Conservation (phyloP, 1,140 invertebrate species). For the Lethrus apterus region DNA sequence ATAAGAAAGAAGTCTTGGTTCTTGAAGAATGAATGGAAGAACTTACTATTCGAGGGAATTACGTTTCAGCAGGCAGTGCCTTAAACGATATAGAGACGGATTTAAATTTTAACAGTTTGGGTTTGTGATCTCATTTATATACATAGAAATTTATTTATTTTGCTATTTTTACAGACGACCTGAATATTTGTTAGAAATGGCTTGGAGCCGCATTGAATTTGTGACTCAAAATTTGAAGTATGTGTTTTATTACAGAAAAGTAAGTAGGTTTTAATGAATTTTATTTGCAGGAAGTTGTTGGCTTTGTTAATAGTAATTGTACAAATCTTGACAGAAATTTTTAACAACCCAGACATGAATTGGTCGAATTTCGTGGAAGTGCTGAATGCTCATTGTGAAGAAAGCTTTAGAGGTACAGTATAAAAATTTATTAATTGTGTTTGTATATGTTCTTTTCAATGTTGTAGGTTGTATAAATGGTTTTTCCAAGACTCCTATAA, state of each 20-base stretch:
- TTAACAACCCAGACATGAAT: conserved; percentile 66
- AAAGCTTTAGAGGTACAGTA: conserved; percentile 63
- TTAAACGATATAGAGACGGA: conserved; percentile 34
- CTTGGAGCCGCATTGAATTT: conserved; percentile 40
- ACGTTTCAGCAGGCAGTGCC: conserved; percentile 21
- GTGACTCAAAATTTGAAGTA: conserved; percentile 51
- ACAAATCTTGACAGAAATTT: conserved; percentile 71
- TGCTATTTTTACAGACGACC: conserved; percentile 30
- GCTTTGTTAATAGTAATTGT: conserved; percentile 67
- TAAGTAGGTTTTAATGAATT: conserved; percentile 15
- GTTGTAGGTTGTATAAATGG: conserved; percentile 36
- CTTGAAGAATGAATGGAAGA: conserved; percentile 52
- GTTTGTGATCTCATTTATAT: conserved; percentile 6
- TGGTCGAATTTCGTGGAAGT: conserved; percentile 85
- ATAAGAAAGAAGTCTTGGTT: conserved; percentile 44
- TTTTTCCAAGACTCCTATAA: no score
- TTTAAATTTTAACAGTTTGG: conserved; percentile 37
- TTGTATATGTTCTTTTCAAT: conserved; percentile 5
- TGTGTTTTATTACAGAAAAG: conserved; percentile 19
- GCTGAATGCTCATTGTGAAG: conserved; percentile 72
- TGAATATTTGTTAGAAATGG: conserved; percentile 40
- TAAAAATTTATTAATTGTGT: background rate
- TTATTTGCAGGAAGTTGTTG: conserved; percentile 57
- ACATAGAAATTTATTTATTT: conserved; percentile 3
- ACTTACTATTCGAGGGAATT: conserved; percentile 31